Base-by-base conservation (phyloP, 2,888 invertebrate genomes). In the Melieria crassipennis region DNA sequence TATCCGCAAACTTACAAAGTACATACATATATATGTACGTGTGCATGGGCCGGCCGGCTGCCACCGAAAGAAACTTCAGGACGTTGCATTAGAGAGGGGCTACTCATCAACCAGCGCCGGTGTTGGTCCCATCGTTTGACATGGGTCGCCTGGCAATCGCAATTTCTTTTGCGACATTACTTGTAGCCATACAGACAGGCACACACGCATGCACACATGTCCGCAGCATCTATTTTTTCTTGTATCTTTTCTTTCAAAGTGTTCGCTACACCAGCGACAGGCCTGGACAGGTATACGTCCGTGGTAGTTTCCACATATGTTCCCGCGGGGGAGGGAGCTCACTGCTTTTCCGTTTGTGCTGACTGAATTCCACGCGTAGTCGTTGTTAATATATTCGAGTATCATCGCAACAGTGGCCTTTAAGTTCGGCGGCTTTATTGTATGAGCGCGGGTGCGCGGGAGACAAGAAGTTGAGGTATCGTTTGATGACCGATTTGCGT, bases 91-190 rank as follows among this genome's bases (percentile, higher is more conserved):
- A 30, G 30, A 10, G 52, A 63, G 13, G 46, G 63, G 56, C 63
- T 62, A 55, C 55, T 56, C 63, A 57, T 69, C 67, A 58, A 48
- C 50, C 56, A 47, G 42, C 43, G 60, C 61, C 68, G 52, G 30
- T 30, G 30, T 30, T 30, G 30, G 30, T 30, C 56, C 55, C 46
- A 55, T 57, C 69, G 55, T 50, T 64, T 69, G 69, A 69, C 64
- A 69, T 63, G 69, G 69, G 69, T 69, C 64, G 69, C 64, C 58
- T 57, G 43, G 69, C 64, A 69, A 69, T 64, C 55, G 48, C 11
- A 48, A 43, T 57, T 66, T 57, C 56, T 46, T 30, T 66, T 58
- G 16, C 42, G 43, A 43, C 13, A 52, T 16, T 52, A 16, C 52
- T 10, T 43, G 16, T 63, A 42, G 58, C 13, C 13, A 60, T 30